Base-by-base conservation (phyloP, 2,113 vertebrate genomes). In the Platycercus adscitus region DNA sequence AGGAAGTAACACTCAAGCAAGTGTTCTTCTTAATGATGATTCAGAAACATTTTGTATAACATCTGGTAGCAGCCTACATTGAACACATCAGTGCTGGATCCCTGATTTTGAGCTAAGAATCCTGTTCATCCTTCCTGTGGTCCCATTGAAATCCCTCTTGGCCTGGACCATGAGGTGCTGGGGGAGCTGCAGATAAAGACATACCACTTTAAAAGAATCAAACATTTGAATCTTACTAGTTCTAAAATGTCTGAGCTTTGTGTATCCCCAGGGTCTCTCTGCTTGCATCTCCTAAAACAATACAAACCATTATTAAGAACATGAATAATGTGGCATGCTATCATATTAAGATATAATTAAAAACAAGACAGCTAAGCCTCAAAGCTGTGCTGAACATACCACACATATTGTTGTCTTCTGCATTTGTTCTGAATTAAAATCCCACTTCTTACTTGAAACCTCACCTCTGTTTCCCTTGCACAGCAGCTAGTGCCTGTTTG, bases 371-470 rank as follows among this genome's bases (percentile, higher is more conserved):
- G 63, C 68, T 80, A 92, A 69, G 58, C 60, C 88, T 82, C 91
- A 95, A 73, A 92, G 50, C 55, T 52, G 75, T 13, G 13, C 37
- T 41, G 52, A 95, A 69, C 41, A 35, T 46, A 63, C n/a, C 52
- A 82, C 83, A 73, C 52, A 85, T 75, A 79, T 68, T 94, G 83
- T 72, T 65, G 73, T 75, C 70, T 92, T 69, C 64, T 73, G 39
- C 33, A 93, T 83, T 81, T 92, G 39, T 68, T 94, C 77, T 81
- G 43, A 91, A 95, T 94, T 95, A 84, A 96, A 96, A 90, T 91
- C 75, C 69, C 63, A 44, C 78, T 88, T 81, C 75, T 86, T 76
- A 44, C 17, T 61, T 44, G 49, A 91, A 77, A 37, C 39, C 18
- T 89, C 84, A 78, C 37, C 13, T 89, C 80, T 26, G 15, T 44